Conservation (phyloP, 2,888 invertebrate species). For the Nephrotoma appendiculata region DNA sequence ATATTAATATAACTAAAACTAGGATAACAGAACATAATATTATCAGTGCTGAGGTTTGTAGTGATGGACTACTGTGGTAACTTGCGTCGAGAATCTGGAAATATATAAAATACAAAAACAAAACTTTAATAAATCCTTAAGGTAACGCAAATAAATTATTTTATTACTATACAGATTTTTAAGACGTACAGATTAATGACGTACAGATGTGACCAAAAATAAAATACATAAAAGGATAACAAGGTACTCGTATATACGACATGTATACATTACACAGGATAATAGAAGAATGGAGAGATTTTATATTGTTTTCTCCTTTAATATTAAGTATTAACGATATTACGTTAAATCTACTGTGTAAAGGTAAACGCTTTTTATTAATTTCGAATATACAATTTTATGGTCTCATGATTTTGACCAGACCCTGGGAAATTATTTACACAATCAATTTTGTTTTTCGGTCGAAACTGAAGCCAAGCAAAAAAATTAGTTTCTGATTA, state of each 20-base stretch:
- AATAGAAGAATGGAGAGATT: background rate
- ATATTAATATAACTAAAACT: slow-evolving; percentile 61
- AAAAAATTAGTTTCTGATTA: background rate
- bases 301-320: background rate
- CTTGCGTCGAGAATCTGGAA: slow-evolving; percentile 80
- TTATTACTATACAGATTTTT: background rate
- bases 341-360: background rate
- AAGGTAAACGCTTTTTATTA: background rate
- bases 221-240: background rate
- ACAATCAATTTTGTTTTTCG: background rate
- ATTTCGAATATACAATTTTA: background rate
- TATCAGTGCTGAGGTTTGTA: slow-evolving; percentile 74
- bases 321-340: background rate
- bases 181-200: background rate
- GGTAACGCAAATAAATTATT: background rate
- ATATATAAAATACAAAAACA: slow-evolving; percentile 20
- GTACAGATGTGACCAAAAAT: background rate
- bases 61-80: slow-evolving; percentile 69
- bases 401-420: background rate
- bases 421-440: background rate
- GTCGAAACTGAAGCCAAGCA: slow-evolving; percentile 15
- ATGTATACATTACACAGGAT: background rate
- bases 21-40: slow-evolving; percentile 67
- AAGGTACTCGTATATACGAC: background rate
- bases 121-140: background rate